Base-by-base conservation (phyloP, 92 coral and sea anemone species). In the Siderastrea radians region DNA sequence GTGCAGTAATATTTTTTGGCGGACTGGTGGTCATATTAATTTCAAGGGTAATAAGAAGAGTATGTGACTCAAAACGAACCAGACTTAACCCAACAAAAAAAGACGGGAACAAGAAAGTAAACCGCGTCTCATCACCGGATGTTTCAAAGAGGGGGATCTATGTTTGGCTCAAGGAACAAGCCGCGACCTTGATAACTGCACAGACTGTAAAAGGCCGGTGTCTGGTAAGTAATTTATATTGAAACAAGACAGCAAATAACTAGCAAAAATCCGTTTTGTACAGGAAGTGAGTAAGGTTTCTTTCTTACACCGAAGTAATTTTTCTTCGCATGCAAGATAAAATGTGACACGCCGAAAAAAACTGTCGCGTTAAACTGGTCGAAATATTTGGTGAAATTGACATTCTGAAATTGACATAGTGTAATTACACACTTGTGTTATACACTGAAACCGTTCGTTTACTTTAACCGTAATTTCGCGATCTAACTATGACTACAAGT, bases 121-220 rank as follows among this genome's bases (percentile, higher is more conserved):
- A 75, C 6, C 59, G 48, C 2, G 68, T 65, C 3, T 69, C 83
- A 16, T 55, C 51, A 45, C 81, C 64, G 4, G 89, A 78, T 59
- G 87, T 92, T 7, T 88, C 85, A 2, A 88, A 91, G 13, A 66
- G 77, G 58, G 94, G 96, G 1, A 61, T 93, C 38, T 96, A 96
- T 62, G 89, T 96, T 5, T 78, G 92, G 19, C 54, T 97, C 9
- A 94, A 96, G 55, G 99, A 97, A 68, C 95, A 93, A 19, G 99
- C 99, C 3, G 99, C 97, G 4, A 89, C 96, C 2, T 80, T 97
- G 9, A 88, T 97, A 10, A 93, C 98, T 0, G 99, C 95, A 3
- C 96, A 97, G 79, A 97, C 99, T 44, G 93, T 97, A 80, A 95
- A 97, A 51, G 99, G 99, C 13, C 96, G 93, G 12, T 95, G 92